Evolutionary conservation across 1,140 invertebrate genomes (phyloP).

Genomic region (Harpegnathos saltator): DNA sequence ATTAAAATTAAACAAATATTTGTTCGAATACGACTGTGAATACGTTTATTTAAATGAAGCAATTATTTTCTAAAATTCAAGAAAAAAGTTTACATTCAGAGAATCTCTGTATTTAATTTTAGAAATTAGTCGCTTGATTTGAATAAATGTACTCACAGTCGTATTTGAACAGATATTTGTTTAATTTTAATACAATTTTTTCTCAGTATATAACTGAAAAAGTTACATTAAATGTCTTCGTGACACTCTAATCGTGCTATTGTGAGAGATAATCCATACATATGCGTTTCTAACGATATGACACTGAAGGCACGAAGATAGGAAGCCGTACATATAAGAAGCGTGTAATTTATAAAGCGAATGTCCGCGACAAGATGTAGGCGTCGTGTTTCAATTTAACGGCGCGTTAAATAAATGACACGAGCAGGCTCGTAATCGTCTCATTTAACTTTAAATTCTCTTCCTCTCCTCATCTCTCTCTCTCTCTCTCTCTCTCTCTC

Average conservation of each 20-base stretch:
- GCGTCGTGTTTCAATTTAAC: conserved; percentile 33
- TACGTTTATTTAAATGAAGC: too few relatives aligned
- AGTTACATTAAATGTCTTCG: too few relatives aligned
- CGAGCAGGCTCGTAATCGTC: conserved; percentile 10
- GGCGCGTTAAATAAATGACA: conserved; percentile 9
- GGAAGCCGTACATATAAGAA: background rate
- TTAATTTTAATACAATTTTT: too few relatives aligned
- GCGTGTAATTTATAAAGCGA: conserved; percentile 10
- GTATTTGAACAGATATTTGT: too few relatives aligned
- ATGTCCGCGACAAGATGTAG: conserved; percentile 9
- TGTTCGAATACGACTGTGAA: too few relatives aligned
- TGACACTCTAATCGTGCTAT: background rate
- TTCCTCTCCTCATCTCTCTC: background rate
- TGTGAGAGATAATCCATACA: background rate
- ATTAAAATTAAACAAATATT: too few relatives aligned
- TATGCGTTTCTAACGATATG: conserved; percentile 1
- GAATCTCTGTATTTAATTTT: too few relatives aligned
- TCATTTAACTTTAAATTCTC: conserved; percentile 7
- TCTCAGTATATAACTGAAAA: too few relatives aligned
- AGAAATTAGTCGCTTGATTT: too few relatives aligned
- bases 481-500: background rate
- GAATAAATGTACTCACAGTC: too few relatives aligned
- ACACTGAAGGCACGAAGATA: background rate
- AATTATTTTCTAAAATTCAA: too few relatives aligned
- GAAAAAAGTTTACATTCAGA: too few relatives aligned